Evolutionary conservation across 1,140 invertebrate genomes (phyloP), one percentile per base, ranked within the genome.

Genomic region (Orius insidiosus): DNA sequence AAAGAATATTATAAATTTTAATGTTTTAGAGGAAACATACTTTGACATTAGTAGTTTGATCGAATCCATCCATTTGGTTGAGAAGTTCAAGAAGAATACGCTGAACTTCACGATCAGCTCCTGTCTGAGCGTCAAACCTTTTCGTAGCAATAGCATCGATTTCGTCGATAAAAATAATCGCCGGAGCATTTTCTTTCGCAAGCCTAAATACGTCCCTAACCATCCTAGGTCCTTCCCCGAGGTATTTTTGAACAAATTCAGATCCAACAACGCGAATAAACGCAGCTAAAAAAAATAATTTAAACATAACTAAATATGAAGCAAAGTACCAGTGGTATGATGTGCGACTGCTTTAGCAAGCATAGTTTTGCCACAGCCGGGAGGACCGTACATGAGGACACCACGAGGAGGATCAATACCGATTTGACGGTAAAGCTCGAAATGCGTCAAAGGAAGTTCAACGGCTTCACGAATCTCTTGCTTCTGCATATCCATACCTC

Each of bases 11-110:
- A n/a, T n/a, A n/a, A n/a, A n/a, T n/a, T n/a, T n/a, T n/a, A n/a
- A n/a, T n/a, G n/a, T n/a, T n/a, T n/a, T n/a, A n/a, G n/a, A n/a
- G n/a, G n/a, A n/a, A n/a, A n/a, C n/a, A 53, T 63, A 85, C 83
- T 72, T 99, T 99, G n/a, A 99, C 95, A 71, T 98, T 98, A 13
- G 95, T 97, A 3, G 92, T 97, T 66, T 98, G 94, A 72, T 99
- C 95, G 67, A 99, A 99, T 43, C 96, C 96, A 68, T 99, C 96
- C 95, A 99, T 98, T 68, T 99, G 96, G 70, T 99, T 99, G 0
- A 99, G 68, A 8, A 99, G 68, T 60, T 99, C 96, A 3, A 99
- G 67, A 2, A 99, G 64, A 65, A 98, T 99, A 66, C 96, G 77
- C 63, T 99, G 96, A 0, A 99, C 96, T 67, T 99, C 95, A 55